Evolutionary conservation across 1,140 invertebrate genomes (phyloP).

Genomic region (Trachelipus rathkii): DNA sequence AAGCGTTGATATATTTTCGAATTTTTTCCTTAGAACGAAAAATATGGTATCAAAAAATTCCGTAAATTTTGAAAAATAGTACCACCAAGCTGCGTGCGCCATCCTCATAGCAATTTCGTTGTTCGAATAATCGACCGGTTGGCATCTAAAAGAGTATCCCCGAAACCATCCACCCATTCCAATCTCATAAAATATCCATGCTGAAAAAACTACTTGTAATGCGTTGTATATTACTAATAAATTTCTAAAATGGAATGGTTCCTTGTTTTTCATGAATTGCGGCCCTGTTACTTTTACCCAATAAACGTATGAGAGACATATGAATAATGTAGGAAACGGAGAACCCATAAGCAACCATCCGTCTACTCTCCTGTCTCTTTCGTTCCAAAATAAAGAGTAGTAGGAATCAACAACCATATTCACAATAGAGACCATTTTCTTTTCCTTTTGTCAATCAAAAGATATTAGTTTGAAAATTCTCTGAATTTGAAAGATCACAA

Average conservation of each 20-base stretch:
- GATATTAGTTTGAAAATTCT: too few species aligned
- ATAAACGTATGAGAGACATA: constrained; percentile 79
- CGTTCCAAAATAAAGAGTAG: too few species aligned
- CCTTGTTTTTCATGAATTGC: constrained; percentile 77
- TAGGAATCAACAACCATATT: too few species aligned
- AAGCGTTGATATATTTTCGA: constrained; percentile 82
- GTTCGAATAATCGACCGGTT: constrained; percentile 82
- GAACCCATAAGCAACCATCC: constrained; percentile 87
- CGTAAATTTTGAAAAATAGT: constrained; percentile 93
- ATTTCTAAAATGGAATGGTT: constrained; percentile 73
- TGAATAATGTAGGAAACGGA: constrained; percentile 77
- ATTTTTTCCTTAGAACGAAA: constrained; percentile 87
- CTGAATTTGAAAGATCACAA: too few species aligned
- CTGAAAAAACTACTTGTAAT: constrained; percentile 75
- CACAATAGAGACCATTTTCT: too few species aligned
- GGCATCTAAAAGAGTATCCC: constrained; percentile 76
- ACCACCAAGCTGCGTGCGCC: constrained; percentile 87
- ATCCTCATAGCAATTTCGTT: constrained; percentile 74
- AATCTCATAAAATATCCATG: constrained; percentile 75
- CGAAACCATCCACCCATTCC: constrained; percentile 48
- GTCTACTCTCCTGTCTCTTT: constrained; percentile 62
- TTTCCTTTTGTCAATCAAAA: too few species aligned
- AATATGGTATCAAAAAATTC: constrained; percentile 91
- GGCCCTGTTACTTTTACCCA: constrained; percentile 78
- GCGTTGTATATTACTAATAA: constrained; percentile 79